Evolutionary conservation across 2,113 vertebrate genomes (phyloP).

Genomic region (Lycocorax pyrrhopterus): DNA sequence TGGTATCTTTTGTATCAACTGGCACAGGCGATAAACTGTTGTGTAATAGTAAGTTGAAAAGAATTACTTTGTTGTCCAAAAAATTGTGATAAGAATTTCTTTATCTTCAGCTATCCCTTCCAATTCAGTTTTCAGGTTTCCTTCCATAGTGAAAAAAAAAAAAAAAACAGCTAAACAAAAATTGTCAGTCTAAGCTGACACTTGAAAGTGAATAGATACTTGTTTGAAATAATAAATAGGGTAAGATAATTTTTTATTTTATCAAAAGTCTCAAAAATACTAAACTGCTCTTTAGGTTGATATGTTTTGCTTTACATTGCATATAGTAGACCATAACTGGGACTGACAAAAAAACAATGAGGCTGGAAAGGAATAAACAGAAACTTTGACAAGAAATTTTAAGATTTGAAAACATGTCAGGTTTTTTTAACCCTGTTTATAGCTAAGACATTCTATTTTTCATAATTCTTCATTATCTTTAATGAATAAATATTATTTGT

Average conservation of each 20-base stretch:
- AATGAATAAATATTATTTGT: background rate
- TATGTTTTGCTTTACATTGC: background rate
- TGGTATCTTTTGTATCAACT: background rate
- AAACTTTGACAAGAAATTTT: background rate
- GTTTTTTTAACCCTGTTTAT: background rate
- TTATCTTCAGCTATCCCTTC: background rate
- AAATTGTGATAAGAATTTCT: background rate
- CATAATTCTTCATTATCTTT: background rate
- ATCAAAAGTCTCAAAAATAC: background rate
- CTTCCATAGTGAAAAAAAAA: background rate
- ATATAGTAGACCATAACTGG: background rate
- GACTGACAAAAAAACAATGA: background rate
- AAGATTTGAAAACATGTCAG: background rate
- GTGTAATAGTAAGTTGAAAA: background rate
- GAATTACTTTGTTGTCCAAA: background rate
- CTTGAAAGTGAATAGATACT: background rate
- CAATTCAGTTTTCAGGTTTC: background rate
- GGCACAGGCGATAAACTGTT: background rate
- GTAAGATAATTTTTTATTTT: background rate
- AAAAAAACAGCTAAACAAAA: background rate
- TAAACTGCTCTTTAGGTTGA: background rate
- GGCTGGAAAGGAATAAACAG: background rate
- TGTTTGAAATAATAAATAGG: background rate
- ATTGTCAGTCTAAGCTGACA: background rate
- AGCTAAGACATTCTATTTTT: background rate